Evolutionary conservation across 2,888 invertebrate genomes (phyloP).

Genomic region (Phrixothrix hirtus): DNA sequence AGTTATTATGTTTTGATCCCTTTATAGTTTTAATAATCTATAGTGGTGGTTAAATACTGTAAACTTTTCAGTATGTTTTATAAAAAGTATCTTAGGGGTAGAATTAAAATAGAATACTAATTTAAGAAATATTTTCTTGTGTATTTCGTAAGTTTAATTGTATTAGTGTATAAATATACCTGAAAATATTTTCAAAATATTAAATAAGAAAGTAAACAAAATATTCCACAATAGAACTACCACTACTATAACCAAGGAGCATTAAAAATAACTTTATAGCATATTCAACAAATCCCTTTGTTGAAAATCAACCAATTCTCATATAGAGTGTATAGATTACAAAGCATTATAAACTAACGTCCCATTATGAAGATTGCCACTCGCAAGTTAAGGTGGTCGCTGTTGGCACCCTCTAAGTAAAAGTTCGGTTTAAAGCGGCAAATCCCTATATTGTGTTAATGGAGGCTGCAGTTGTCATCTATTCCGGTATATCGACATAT

Average conservation of each 20-base stretch:
- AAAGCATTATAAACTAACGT: conserved; percentile 31
- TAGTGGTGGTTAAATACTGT: too few species aligned
- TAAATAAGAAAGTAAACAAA: too few species aligned
- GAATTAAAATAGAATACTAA: too few species aligned
- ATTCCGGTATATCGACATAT: conserved; percentile 48
- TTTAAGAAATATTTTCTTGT: too few species aligned
- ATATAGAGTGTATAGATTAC: conserved; percentile 34
- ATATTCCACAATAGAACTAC: too few species aligned
- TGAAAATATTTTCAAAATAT: too few species aligned
- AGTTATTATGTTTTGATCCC: too few species aligned
- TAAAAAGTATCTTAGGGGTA: too few species aligned
- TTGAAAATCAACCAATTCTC: conserved; percentile 39
- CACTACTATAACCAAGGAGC: conserved; percentile 39
- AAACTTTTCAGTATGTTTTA: too few species aligned
- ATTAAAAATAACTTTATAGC: conserved; percentile 39
- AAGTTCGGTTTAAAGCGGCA: conserved; percentile 27
- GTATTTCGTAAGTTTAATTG: too few species aligned
- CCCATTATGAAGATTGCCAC: conserved; percentile 17
- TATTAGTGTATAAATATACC: too few species aligned
- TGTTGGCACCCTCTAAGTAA: background rate
- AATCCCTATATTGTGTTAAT: conserved; percentile 42
- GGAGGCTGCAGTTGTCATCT: conserved; percentile 43
- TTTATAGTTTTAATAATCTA: too few species aligned
- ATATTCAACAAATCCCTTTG: conserved; percentile 41
- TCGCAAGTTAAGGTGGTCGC: conserved; percentile 7